Base-by-base conservation (phyloP, 2,888 invertebrate genomes). In the Heliconius aoede region DNA sequence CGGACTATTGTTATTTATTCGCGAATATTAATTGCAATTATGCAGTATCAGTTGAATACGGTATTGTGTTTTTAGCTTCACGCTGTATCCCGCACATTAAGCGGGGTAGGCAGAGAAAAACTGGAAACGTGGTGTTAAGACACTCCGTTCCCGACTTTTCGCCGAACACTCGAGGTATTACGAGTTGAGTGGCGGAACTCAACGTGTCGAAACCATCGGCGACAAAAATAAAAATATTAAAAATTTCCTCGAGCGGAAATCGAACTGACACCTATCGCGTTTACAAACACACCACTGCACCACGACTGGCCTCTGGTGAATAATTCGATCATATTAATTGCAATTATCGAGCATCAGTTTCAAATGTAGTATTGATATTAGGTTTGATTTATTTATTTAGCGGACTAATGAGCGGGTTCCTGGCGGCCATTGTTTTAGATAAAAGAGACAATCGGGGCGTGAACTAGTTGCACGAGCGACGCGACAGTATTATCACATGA, bases 1-100 rank as follows among this genome's bases (percentile, higher is more conserved):
- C 62, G 69, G 69, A 71, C 67, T 32, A 74, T 58, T 74, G 55
- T 61, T 72, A 78, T 78, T 78, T 78, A 75, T 78, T 75, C 68
- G 40, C 60, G 51, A 65, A 62, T 75, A 78, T 78, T 75, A 75
- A 75, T 78, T 36, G 65, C 55, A 72, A 74, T 74, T 72, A 76
- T 60, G 55, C 18, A 61, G 72, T 64, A 40, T 74, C 51, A 51
- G 58, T 74, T 71, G 69, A n/a, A 67, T 73, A 36, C 55, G 51
- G 72, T 58, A 75, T 7, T 21, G 18, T 46, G 18, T 46, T 18
- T 21, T 46, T 5, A 46, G 18, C 1, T 46, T 46, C 46, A 7
- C 46, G 7, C 2, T 46, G 21, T 46, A 46, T 7, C 18, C 46
- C 46, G 18, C 46, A 46, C 18, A 5, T 46, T 3, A 1, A n/a